These are phyloP conservation scores for Scaptomyza caliginosa DNA, from an alignment of 2,888 invertebrate genomes.

Conservation along the genomic window DNA sequence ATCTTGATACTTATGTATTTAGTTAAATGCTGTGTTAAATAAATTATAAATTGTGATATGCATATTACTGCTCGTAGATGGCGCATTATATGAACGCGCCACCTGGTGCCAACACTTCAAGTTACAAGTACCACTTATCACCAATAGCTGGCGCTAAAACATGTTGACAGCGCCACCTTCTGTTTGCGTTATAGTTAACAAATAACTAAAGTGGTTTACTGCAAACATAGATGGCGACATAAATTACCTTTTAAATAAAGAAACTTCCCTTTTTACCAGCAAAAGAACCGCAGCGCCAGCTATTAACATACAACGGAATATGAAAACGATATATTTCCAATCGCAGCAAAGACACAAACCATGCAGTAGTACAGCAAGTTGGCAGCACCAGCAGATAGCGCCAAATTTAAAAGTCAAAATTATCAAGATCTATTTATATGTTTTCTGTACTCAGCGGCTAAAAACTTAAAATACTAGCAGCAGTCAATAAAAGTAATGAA, in stretches of 20 bases:
- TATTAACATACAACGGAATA: not conserved
- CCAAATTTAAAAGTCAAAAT: not conserved
- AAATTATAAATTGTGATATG: too few species aligned
- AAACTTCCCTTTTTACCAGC: not conserved
- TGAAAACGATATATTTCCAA: too few species aligned
- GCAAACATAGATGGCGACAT: not conserved
- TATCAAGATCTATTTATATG: not conserved
- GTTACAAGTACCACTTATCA: not conserved
- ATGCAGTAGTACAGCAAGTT: not conserved
- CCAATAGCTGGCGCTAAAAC: not conserved
- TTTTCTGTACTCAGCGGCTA: conserved; percentile 24
- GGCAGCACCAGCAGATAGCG: not conserved
- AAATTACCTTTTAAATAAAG: too few species aligned
- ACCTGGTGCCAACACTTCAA: not conserved
- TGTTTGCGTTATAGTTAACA: not conserved
- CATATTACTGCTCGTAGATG: not conserved
- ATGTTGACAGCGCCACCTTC: not conserved
- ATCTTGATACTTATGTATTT: too few species aligned
- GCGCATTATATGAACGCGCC: not conserved
- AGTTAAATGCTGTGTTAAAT: too few species aligned
- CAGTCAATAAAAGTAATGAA: conserved; percentile 8
- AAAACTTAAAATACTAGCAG: not conserved
- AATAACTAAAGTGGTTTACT: not conserved
- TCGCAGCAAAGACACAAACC: not conserved
- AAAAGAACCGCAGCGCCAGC: not conserved